phyloP scores from a whole-genome alignment of 2,888 invertebrate genomes.

The Ecliptopera silaceata region DNA sequence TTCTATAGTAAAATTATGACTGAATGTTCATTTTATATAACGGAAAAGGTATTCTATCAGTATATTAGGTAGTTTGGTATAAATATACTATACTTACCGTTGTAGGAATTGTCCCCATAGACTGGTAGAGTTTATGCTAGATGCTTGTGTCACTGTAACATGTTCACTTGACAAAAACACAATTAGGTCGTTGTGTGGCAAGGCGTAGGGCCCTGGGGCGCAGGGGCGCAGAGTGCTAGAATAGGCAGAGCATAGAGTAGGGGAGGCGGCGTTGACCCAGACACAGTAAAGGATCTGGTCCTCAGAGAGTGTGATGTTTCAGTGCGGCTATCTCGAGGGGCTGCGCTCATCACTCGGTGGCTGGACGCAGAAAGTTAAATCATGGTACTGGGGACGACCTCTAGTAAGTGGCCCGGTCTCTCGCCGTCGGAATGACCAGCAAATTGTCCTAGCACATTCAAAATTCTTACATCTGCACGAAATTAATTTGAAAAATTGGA shows the following conservation, averaged over 20 bases:
- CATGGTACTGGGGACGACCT: conserved; percentile 98
- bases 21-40: conserved; percentile 17
- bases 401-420: conserved; percentile 91
- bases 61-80: conserved; percentile 23
- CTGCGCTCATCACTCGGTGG: conserved; percentile 97
- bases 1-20: conserved; percentile 28
- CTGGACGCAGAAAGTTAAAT: conserved; percentile 98
- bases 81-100: conserved; percentile 21
- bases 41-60: conserved; percentile 16
- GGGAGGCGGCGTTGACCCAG: conserved; percentile 38
- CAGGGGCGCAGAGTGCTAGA: conserved; percentile 20
- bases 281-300: conserved; percentile 62
- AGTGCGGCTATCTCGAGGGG: conserved; percentile 96
- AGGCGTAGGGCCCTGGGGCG: conserved; percentile 12
- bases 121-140: conserved; percentile 57
- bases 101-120: conserved; percentile 48
- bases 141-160: conserved; percentile 61
- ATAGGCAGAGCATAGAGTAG: conserved; percentile 35
- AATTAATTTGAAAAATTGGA: conserved; percentile 54
- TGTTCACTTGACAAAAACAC: conserved; percentile 56
- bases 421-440: conserved; percentile 70
- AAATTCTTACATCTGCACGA: conserved; percentile 78
- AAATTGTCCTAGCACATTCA: conserved; percentile 79
- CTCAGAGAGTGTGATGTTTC: conserved; percentile 85
- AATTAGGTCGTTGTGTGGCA: conserved; percentile 44